These are phyloP conservation scores for Planococcus citri DNA, from an alignment of 1,140 invertebrate genomes.

Conservation along the genomic window DNA sequence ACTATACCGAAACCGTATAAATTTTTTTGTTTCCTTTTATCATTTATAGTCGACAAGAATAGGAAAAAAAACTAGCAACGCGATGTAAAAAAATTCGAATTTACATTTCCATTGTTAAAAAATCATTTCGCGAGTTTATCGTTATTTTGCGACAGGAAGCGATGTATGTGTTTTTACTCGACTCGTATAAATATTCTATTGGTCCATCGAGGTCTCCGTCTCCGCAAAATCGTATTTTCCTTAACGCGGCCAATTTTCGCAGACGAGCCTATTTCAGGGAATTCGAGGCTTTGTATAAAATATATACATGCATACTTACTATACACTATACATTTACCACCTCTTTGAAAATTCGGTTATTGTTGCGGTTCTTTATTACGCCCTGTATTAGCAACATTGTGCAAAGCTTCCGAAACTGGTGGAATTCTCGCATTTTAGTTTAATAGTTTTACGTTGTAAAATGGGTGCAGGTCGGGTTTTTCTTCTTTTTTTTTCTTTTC, in stretches of 20 bases:
- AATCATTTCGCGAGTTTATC: neutral
- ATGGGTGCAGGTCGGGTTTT: neutral
- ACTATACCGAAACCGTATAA: too few relatives aligned
- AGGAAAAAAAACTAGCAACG: too few relatives aligned
- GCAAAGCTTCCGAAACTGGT: neutral
- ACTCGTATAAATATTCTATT: neutral
- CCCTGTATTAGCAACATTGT: neutral
- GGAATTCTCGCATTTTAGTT: neutral
- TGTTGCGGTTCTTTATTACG: neutral
- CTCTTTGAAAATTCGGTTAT: neutral
- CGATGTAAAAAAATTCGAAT: neutral
- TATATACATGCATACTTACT: too few relatives aligned
- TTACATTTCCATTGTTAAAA: neutral
- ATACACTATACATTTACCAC: too few relatives aligned
- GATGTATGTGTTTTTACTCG: neutral
- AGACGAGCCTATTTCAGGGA: neutral
- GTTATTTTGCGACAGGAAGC: neutral
- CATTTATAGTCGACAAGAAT: too few relatives aligned
- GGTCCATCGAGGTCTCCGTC: neutral
- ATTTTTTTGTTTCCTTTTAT: too few relatives aligned
- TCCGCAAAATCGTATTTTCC: too few relatives aligned
- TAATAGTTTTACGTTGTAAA: neutral
- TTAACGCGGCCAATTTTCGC: neutral
- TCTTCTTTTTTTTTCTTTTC: too few relatives aligned
- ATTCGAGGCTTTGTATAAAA: neutral